Base-by-base conservation (phyloP, 2,113 vertebrate species). In the Scytalopus superciliaris region DNA sequence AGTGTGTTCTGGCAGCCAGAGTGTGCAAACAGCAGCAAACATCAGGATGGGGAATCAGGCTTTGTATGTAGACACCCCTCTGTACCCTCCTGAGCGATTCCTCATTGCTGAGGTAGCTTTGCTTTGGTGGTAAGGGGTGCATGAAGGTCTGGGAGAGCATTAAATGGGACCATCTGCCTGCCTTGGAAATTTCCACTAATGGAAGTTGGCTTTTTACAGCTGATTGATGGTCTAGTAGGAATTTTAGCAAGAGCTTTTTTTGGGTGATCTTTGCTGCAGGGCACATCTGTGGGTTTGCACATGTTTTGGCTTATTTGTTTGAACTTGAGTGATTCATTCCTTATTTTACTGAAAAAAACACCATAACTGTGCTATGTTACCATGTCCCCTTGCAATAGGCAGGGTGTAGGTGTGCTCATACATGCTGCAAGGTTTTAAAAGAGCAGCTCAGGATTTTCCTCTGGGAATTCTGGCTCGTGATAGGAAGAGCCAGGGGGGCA, bases 351-450 rank as follows among this genome's bases (percentile, higher is more conserved):
- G 45, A 14, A 72, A 63, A 76, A 73, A 63, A 16, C 9, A 44
- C 14, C 45, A 11, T 7, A 9, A 25, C 15, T 3, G 1, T 39
- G 14, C 52, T 14, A 0, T 3, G n/a, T 24, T 27, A 15, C 44
- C 5, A 0, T 4, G 13, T 62, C 45, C 42, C 11, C 0, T 7
- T n/a, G 63, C 68, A 33, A 0, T 16, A 63, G 7, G 24, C 1
- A 3, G 13, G 18, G 4, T 4, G 10, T 39, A 6, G 8, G 5
- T 37, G 39, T 37, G 35, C 52, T 81, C 45, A 8, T 6, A 21
- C 22, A 3, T 2, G 0, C 64, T 77, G 12, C 2, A 12, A 39
- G 52, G 35, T 30, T 47, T 39, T 50, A 55, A 19, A 83, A 47
- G 39, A 66, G 14, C 90, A 74, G 42, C 63, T 83, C 62, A 55